Evolutionary conservation across 2,113 vertebrate species (phyloP).

Genomic region (Dryoscopus gambensis): DNA sequence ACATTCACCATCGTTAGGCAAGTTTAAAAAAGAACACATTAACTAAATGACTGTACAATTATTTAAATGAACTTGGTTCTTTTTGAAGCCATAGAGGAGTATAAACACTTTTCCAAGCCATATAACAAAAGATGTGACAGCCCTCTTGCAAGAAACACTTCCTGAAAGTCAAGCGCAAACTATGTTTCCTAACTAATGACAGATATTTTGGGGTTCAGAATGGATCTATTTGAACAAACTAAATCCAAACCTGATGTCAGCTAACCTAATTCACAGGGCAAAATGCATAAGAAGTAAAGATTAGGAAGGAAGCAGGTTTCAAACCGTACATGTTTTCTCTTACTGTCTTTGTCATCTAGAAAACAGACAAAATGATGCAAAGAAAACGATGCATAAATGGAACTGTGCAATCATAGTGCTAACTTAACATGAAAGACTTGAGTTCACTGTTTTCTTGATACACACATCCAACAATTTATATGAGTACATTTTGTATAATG

Average conservation of each 20-base stretch:
- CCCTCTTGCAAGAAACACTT: slow-evolving; percentile 17
- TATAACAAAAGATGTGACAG: slow-evolving; percentile 61
- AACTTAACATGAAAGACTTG: background rate
- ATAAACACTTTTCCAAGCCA: slow-evolving; percentile 62
- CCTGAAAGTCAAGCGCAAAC: background rate
- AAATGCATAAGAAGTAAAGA: background rate
- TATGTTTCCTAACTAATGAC: slow-evolving; percentile 54
- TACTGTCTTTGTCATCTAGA: background rate
- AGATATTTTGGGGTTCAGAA: slow-evolving; percentile 28
- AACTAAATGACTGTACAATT: slow-evolving; percentile 80
- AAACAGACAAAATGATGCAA: background rate
- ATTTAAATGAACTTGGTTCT: slow-evolving; percentile 73
- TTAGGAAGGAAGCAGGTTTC: background rate
- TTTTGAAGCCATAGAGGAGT: slow-evolving; percentile 65
- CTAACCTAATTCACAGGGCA: background rate
- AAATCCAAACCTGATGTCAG: background rate
- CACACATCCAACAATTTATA: background rate
- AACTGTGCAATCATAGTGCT: background rate
- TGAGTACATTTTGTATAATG: background rate
- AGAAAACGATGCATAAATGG: background rate
- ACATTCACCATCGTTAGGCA: slow-evolving; percentile 66
- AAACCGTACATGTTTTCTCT: background rate
- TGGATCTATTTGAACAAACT: background rate
- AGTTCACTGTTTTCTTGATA: background rate
- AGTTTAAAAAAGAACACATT: slow-evolving; percentile 76